Conservation (phyloP, 2,113 vertebrate genomes). For the Nycticorax nycticorax region DNA sequence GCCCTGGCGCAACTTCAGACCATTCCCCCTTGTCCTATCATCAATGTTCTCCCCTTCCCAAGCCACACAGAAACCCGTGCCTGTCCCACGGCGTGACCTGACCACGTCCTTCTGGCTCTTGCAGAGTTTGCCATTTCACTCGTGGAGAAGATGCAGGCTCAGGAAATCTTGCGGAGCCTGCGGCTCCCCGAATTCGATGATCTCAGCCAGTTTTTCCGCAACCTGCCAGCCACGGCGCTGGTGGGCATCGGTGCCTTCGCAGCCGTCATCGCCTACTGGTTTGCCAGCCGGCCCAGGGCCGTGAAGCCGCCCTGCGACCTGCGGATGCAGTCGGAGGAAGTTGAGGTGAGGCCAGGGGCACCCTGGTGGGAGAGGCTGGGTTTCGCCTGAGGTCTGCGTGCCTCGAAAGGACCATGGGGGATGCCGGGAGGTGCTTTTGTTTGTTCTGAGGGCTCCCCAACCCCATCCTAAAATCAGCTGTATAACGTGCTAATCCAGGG, state of each 20-base stretch:
- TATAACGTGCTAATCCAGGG: rapidly evolving
- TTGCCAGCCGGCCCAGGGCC: conserved; percentile 87
- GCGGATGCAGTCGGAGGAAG: conserved; percentile 88
- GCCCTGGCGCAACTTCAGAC: no score
- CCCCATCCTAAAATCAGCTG: not conserved
- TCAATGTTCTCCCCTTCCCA: rapidly evolving
- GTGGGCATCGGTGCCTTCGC: conserved; percentile 91
- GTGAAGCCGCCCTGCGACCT: conserved; percentile 91
- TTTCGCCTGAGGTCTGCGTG: rapidly evolving
- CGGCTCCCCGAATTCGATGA: conserved; percentile 88
- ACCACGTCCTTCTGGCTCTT: not conserved
- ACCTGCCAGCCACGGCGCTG: conserved; percentile 86
- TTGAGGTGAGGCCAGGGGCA: conserved; percentile 79
- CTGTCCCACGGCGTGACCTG: rapidly evolving
- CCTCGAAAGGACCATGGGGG: not conserved
- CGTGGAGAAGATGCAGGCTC: conserved; percentile 95
- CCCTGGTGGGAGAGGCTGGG: rapidly evolving
- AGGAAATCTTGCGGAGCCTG: conserved; percentile 88
- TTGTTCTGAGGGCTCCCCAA: not conserved
- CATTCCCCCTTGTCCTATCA: no score
- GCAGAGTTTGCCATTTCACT: conserved; percentile 89
- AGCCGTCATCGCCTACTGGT: conserved; percentile 91
- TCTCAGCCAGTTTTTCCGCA: conserved; percentile 87
- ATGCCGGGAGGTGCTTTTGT: not conserved
- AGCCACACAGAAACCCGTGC: rapidly evolving